Percentiles rank a stretch among this genome's conserved stretches.
Evolutionary conservation across 2,888 invertebrate species (phyloP).

Genomic region (Dicranocentrus wangi): DNA sequence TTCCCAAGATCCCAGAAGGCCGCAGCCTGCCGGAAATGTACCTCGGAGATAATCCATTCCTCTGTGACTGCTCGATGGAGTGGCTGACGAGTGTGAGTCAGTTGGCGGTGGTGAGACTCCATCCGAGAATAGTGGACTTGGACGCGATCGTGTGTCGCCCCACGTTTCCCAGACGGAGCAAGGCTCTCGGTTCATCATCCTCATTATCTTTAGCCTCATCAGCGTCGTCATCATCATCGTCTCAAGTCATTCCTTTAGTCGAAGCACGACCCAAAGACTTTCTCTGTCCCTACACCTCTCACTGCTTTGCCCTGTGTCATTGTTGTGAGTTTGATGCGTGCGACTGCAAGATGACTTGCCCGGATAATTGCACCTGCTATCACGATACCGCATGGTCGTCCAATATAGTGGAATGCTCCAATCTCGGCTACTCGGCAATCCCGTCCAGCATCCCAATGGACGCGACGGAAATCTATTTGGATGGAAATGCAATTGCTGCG

Average conservation of each 20-base stretch:
- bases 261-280: constrained; percentile 88
- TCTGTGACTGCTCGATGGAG: constrained; percentile 95
- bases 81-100: constrained; percentile 94
- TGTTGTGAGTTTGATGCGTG: constrained; percentile 98
- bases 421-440: constrained; percentile 77
- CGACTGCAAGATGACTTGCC: constrained; percentile 98
- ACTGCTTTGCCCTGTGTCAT: constrained; percentile 95
- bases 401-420: constrained; percentile 92
- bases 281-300: constrained; percentile 91
- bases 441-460: constrained; percentile 92
- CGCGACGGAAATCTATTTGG: constrained; percentile 88
- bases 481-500: constrained; percentile 87
- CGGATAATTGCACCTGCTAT: constrained; percentile 86
- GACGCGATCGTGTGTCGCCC: constrained; percentile 90
- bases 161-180: constrained; percentile 80
- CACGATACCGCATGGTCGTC: constrained; percentile 95
- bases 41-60: constrained; percentile 93
- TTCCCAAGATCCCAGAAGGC: constrained; percentile 82
- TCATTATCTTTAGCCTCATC: constrained; percentile 81
- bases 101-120: constrained; percentile 84
- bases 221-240: constrained; percentile 80
- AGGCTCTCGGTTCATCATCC: background rate
- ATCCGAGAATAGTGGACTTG: constrained; percentile 90
- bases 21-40: constrained; percentile 90
- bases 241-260: constrained; percentile 77